These are phyloP conservation scores for Drosophila paramelanica DNA, from an alignment of 2,888 invertebrate species.

Conservation along the genomic window DNA sequence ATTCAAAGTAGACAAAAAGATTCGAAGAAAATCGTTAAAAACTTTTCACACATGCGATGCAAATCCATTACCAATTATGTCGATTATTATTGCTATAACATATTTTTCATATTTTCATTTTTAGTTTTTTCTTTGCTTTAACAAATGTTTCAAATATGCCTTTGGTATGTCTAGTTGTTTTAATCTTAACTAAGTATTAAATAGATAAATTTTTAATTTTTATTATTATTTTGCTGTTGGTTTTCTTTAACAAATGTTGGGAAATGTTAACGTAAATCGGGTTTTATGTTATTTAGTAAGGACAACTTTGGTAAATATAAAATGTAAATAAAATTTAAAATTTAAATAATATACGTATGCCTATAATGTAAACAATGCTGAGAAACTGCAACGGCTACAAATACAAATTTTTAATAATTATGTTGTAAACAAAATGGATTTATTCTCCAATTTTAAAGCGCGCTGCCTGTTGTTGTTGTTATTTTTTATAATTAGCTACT, in stretches of 20 bases:
- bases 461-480: slow-evolving; percentile 13
- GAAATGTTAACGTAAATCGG: slow-evolving; percentile 63
- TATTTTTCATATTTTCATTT: slow-evolving; percentile 45
- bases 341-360: slow-evolving; percentile 61
- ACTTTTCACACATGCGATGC: slow-evolving; percentile 11
- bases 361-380: slow-evolving; percentile 53
- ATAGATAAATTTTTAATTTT: slow-evolving; percentile 40
- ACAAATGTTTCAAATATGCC: slow-evolving; percentile 77
- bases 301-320: slow-evolving; percentile 84
- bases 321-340: slow-evolving; percentile 34
- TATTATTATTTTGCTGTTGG: slow-evolving; percentile 17
- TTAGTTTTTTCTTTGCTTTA: slow-evolving; percentile 33
- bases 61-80: slow-evolving; percentile 42
- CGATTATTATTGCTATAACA: slow-evolving; percentile 47
- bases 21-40: slow-evolving; percentile 12
- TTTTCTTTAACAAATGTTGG: slow-evolving; percentile 66
- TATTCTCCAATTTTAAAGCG: slow-evolving; percentile 16
- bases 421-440: slow-evolving; percentile 8
- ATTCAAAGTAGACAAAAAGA: slow-evolving; percentile 19
- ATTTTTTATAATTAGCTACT: slow-evolving; percentile 49
- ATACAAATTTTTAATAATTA: slow-evolving; percentile 19
- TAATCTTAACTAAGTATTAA: slow-evolving; percentile 65
- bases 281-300: slow-evolving; percentile 77
- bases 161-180: slow-evolving; percentile 84
- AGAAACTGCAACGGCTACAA: slow-evolving; percentile 33